These are phyloP conservation scores for Bilobella aurantiaca DNA, from an alignment of 1,140 invertebrate species.

Conservation along the genomic window DNA sequence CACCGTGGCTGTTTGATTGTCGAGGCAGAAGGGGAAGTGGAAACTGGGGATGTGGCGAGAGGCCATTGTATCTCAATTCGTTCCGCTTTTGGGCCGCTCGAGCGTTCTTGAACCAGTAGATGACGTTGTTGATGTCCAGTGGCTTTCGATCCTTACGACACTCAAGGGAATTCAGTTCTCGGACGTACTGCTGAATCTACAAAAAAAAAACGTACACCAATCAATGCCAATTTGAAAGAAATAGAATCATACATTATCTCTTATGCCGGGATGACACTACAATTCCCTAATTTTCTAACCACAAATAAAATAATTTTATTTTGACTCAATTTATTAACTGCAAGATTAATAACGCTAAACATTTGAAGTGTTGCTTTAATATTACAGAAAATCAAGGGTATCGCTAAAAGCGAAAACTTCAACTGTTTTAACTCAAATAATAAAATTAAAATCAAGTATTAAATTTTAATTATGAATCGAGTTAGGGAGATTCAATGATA, in stretches of 20 bases:
- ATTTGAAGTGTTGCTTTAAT: no score
- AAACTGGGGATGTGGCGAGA: constrained; percentile 19
- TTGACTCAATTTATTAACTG: no score
- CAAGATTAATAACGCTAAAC: no score
- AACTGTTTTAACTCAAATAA: neutral
- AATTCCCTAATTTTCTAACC: neutral
- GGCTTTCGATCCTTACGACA: constrained; percentile 83
- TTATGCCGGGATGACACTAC: no score
- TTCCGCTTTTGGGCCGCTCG: constrained; percentile 57
- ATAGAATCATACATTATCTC: no score
- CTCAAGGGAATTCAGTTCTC: constrained; percentile 81
- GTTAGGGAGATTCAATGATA: neutral
- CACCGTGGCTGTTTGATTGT: neutral
- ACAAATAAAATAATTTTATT: neutral
- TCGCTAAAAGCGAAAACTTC: neutral
- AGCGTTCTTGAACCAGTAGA: constrained; percentile 98
- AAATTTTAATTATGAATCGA: neutral
- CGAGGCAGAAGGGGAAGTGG: neutral
- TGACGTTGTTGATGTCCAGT: constrained; percentile 91
- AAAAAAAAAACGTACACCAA: constrained; percentile 11
- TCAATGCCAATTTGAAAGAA: no score
- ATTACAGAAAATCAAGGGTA: no score
- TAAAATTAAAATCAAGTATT: constrained; percentile 1
- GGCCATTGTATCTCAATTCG: constrained; percentile 33
- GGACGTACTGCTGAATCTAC: constrained; percentile 86